phyloP scores from a whole-genome alignment of 2,888 invertebrate species.

The Melinopterus prodromus region DNA sequence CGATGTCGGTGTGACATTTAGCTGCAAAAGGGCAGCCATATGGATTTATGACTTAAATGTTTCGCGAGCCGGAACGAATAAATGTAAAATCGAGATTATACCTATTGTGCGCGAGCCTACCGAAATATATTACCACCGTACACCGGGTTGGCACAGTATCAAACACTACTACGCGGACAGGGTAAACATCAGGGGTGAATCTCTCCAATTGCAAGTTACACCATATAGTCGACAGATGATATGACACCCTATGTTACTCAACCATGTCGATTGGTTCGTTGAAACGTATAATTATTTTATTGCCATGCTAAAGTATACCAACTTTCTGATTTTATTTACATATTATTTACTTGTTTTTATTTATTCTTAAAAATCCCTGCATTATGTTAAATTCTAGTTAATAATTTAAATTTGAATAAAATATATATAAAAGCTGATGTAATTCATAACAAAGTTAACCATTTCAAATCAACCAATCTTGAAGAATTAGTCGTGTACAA shows the following conservation, averaged over 20 bases:
- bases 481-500: too few relatives aligned
- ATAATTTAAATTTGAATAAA: too few relatives aligned
- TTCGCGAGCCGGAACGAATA: conserved; percentile 41
- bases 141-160: neutral
- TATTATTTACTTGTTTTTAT: too few relatives aligned
- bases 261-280: neutral
- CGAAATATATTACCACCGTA: neutral
- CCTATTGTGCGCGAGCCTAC: conserved; percentile 21
- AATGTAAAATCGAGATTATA: conserved; percentile 37
- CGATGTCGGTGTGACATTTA: conserved; percentile 42
- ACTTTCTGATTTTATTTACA: too few relatives aligned
- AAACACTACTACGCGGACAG: neutral
- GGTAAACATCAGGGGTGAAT: neutral
- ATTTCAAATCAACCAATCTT: too few relatives aligned
- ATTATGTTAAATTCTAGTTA: too few relatives aligned
- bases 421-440: too few relatives aligned
- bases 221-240: neutral
- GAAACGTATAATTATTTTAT: neutral
- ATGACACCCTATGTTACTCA: neutral
- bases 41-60: conserved; percentile 43
- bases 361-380: too few relatives aligned
- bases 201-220: neutral
- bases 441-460: too few relatives aligned
- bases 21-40: conserved; percentile 42
- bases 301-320: neutral